These are phyloP conservation scores for Aspidoscelis tigris DNA, from an alignment of 2,113 vertebrate species.

Conservation along the genomic window DNA sequence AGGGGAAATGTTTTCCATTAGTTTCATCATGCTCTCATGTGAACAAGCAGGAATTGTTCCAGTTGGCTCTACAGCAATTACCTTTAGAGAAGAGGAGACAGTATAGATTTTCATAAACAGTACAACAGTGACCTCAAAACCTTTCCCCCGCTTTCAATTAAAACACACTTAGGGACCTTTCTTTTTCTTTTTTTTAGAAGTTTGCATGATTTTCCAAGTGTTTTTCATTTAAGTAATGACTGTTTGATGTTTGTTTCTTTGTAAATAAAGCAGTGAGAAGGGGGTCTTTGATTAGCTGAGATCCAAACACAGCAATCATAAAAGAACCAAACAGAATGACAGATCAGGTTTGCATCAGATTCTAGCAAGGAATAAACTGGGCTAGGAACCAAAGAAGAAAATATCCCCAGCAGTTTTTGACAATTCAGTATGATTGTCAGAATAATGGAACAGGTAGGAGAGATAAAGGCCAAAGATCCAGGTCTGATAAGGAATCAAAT, in stretches of 20 bases:
- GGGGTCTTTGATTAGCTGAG: conserved; percentile 37
- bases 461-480: background rate
- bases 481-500: background rate
- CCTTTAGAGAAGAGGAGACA: conserved; percentile 29
- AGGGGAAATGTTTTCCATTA: conserved; percentile 32
- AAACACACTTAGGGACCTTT: conserved; percentile 27
- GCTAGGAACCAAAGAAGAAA: background rate
- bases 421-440: background rate
- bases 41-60: conserved; percentile 33
- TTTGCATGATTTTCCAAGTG: conserved; percentile 37
- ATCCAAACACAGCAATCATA: conserved; percentile 40
- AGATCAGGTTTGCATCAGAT: conserved; percentile 34
- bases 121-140: conserved; percentile 38
- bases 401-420: background rate
- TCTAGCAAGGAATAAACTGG: conserved; percentile 5
- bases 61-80: conserved; percentile 32
- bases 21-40: conserved; percentile 29
- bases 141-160: conserved; percentile 33
- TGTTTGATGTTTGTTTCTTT: conserved; percentile 44
- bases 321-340: conserved; percentile 36
- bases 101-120: conserved; percentile 44
- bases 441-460: background rate
- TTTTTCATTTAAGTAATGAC: conserved; percentile 45
- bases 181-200: background rate
- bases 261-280: conserved; percentile 37